These are phyloP conservation scores for Channa maculata DNA, from an alignment of 2,113 vertebrate species.

Conservation along the genomic window DNA sequence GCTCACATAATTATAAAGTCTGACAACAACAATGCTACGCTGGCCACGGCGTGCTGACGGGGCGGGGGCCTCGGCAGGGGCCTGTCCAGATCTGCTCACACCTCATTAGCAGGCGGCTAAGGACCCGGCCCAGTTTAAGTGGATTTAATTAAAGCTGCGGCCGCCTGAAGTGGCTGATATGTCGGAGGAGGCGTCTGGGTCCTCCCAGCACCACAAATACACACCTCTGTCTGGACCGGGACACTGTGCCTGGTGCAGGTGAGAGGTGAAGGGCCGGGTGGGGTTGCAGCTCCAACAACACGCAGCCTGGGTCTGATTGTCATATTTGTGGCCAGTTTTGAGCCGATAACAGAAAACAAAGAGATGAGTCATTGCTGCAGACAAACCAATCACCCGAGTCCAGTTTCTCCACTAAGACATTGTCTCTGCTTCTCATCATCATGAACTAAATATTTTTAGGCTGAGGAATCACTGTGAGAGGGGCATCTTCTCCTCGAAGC, in stretches of 20 bases:
- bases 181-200: constrained; percentile 38
- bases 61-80: neutral
- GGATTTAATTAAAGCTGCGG: constrained; percentile 63
- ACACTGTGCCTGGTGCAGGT: neutral
- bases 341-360: neutral
- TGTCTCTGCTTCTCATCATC: too few relatives aligned
- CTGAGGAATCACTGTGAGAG: too few relatives aligned
- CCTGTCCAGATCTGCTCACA: constrained; percentile 50
- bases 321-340: neutral
- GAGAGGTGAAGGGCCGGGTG: neutral
- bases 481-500: too few relatives aligned
- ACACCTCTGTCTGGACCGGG: constrained; percentile 21
- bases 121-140: constrained; percentile 17
- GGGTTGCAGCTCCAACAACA: neutral
- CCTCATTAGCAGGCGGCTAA: constrained; percentile 52
- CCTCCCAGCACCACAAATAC: constrained; percentile 29
- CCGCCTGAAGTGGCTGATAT: constrained; percentile 47
- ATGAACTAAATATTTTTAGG: too few relatives aligned
- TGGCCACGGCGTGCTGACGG: neutral
- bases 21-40: neutral
- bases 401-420: too few relatives aligned
- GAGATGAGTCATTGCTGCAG: too few relatives aligned
- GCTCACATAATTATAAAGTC: constrained; percentile 50
- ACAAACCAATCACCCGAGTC: too few relatives aligned
- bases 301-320: neutral